These are phyloP conservation scores for Sinohyriopsis cumingii DNA, from an alignment of 2,888 invertebrate species.

Conservation along the genomic window DNA sequence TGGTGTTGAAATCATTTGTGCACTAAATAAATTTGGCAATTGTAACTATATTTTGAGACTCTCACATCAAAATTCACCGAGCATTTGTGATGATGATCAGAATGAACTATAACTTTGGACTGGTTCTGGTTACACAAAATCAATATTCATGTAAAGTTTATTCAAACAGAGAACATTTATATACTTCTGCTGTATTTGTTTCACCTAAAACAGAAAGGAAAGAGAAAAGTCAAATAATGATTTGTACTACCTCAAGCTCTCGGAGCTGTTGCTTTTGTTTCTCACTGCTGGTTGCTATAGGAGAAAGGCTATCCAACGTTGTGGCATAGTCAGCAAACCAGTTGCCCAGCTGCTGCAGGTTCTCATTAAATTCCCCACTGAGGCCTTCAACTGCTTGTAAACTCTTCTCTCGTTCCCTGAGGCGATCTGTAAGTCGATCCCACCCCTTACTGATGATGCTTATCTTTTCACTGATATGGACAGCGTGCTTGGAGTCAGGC, in stretches of 20 bases:
- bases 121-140: too few species aligned
- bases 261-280: slow-evolving; percentile 88
- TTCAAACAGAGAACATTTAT: too few species aligned
- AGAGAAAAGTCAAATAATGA: too few species aligned
- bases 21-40: too few species aligned
- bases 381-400: slow-evolving; percentile 93
- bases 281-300: slow-evolving; percentile 75
- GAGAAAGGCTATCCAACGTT: slow-evolving; percentile 85
- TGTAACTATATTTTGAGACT: too few species aligned
- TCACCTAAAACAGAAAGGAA: too few species aligned
- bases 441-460: slow-evolving; percentile 81
- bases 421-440: slow-evolving; percentile 81
- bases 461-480: slow-evolving; percentile 72
- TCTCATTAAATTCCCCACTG: slow-evolving; percentile 93
- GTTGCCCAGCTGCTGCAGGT: slow-evolving; percentile 85
- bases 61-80: too few species aligned
- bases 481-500: slow-evolving; percentile 70
- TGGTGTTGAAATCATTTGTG: too few species aligned
- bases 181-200: too few species aligned
- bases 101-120: too few species aligned
- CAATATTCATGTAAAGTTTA: too few species aligned
- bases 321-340: slow-evolving; percentile 91
- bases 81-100: too few species aligned
- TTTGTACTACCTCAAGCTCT: slow-evolving; percentile 80
- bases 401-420: slow-evolving; percentile 74